Conservation (phyloP, 2,797 vertebrate species). For the Labeo calbasu region DNA sequence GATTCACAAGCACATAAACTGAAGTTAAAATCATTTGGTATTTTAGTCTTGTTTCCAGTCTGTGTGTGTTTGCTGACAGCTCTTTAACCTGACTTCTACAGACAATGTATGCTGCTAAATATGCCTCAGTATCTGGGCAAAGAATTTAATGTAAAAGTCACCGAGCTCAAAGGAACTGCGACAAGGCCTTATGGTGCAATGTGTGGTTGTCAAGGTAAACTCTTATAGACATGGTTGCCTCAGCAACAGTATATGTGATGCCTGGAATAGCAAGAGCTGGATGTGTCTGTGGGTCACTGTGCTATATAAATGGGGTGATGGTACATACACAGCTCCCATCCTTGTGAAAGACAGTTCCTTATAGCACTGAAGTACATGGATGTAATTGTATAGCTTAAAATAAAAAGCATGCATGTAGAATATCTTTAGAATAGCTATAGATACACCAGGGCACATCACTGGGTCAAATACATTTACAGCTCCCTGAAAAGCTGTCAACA, state of each 20-base stretch:
- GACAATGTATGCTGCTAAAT: slow-evolving; percentile 12
- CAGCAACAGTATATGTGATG: slow-evolving; percentile 60
- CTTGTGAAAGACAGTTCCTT: slow-evolving; percentile 6
- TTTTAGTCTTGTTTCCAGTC: background rate
- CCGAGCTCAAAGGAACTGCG: slow-evolving; percentile 35
- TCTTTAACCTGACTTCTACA: background rate
- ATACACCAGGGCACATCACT: background rate
- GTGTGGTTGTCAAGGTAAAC: slow-evolving; percentile 62
- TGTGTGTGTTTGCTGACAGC: background rate
- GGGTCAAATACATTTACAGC: slow-evolving; percentile 15
- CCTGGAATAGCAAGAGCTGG: slow-evolving; percentile 58
- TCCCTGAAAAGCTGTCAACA: background rate
- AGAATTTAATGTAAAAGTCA: slow-evolving; percentile 36
- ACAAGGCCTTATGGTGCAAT: slow-evolving; percentile 45
- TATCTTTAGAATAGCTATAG: background rate
- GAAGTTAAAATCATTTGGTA: background rate
- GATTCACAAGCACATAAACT: background rate
- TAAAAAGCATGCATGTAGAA: background rate
- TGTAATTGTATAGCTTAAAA: background rate
- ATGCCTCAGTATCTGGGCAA: slow-evolving; percentile 34
- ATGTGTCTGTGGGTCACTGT: slow-evolving; percentile 45
- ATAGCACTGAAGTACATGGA: background rate
- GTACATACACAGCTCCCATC: slow-evolving; percentile 27
- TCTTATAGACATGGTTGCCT: slow-evolving; percentile 60
- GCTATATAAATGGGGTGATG: slow-evolving; percentile 32